Base-by-base conservation (phyloP, 2,797 vertebrate genomes). In the Ictinia mississippiensis region DNA sequence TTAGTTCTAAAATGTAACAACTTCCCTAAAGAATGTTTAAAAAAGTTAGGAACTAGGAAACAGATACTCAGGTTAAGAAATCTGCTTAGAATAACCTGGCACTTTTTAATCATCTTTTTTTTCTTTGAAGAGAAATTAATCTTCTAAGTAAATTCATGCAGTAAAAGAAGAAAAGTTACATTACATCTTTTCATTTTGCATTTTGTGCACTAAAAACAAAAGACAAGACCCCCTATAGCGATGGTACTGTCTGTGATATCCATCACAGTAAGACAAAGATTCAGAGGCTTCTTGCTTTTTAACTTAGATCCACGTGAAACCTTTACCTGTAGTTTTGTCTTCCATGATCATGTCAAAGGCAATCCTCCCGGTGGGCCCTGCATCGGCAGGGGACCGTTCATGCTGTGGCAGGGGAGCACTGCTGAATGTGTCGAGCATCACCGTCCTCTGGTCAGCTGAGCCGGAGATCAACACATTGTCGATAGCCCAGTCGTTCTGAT, bases 361-460 rank as follows among this genome's bases (percentile, higher is more conserved):
- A 1, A 98, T 98, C 93, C 99, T 98, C 28, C 99, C 99, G 0
- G 98, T 96, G 11, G 99, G 98, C 21, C 99, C 99, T 0, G 98
- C 98, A 2, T 99, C 99, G 0, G 99, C 99, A 0, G 99, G 98
- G 5, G 99, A 96, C 84, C 99, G 98, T 97, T 99, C 99, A 0
- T 99, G 99, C 95, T 98, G 99, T 4, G 99, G 99, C 71, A 99
- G 94, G 0, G 99, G 99, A 20, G 98, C 98, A 0, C 99, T 99
- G 95, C 99, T 99, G 90, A 99, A 99, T 1, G 99, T 99, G 96
- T 99, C 99, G 3, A 99, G 98, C 98, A 99, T 99, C 96, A 99
- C 99, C 0, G 99, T 98, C 82, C 98, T 98, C 78, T 99, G 98
- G 20, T 99, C 98, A 1, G 99, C 99, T 2, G 99, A 99, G 74